These are phyloP conservation scores for Parnassius glacialis DNA, from an alignment of 2,888 invertebrate species.

Conservation along the genomic window DNA sequence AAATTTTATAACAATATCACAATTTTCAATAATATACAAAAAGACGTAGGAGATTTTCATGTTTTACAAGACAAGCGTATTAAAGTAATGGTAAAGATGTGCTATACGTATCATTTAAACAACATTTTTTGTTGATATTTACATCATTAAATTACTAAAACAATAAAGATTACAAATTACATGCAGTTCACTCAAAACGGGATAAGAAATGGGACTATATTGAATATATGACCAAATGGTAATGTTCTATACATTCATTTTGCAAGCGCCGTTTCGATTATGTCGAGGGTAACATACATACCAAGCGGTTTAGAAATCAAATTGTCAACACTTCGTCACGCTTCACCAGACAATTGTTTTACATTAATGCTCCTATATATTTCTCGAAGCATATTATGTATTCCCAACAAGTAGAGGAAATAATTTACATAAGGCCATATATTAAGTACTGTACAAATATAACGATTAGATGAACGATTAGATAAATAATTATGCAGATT, in stretches of 20 bases:
- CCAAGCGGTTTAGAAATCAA: slow-evolving; percentile 50
- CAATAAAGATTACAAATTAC: slow-evolving; percentile 58
- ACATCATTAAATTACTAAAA: slow-evolving; percentile 50
- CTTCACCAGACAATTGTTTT: slow-evolving; percentile 47
- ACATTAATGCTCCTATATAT: slow-evolving; percentile 48
- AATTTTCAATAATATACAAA: slow-evolving; percentile 80
- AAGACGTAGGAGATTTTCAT: slow-evolving; percentile 67
- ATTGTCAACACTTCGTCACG: slow-evolving; percentile 44
- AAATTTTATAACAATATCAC: slow-evolving; percentile 78
- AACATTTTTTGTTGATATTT: slow-evolving; percentile 55
- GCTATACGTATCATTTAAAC: slow-evolving; percentile 51
- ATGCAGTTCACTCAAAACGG: slow-evolving; percentile 56
- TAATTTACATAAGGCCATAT: slow-evolving; percentile 80
- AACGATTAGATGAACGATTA: slow-evolving; percentile 77
- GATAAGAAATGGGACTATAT: slow-evolving; percentile 54
- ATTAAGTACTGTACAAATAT: slow-evolving; percentile 77
- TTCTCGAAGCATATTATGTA: slow-evolving; percentile 59
- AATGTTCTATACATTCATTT: slow-evolving; percentile 53
- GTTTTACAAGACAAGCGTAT: slow-evolving; percentile 73
- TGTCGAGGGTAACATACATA: slow-evolving; percentile 54
- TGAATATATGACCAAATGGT: slow-evolving; percentile 56
- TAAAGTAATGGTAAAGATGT: slow-evolving; percentile 68
- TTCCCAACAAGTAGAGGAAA: slow-evolving; percentile 64
- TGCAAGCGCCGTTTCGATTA: slow-evolving; percentile 59
- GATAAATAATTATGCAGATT: slow-evolving; percentile 70